These are phyloP conservation scores for Meriones unguiculatus DNA, from an alignment of 2,113 vertebrate species.

Conservation along the genomic window DNA sequence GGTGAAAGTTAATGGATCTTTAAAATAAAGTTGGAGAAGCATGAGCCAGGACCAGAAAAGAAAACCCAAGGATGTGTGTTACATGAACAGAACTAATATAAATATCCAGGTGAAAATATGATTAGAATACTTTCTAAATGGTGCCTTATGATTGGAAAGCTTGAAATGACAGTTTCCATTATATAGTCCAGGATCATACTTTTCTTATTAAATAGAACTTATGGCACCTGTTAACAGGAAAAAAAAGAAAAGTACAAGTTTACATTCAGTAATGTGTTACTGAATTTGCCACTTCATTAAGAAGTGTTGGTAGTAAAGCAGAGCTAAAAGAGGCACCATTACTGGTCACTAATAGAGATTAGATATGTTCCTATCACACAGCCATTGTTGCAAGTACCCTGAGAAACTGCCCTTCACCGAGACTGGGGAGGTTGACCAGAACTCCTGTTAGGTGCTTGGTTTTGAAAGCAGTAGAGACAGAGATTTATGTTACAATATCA, in stretches of 20 bases:
- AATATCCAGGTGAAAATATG: background rate
- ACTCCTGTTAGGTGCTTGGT: background rate
- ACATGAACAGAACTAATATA: background rate
- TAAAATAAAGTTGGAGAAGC: background rate
- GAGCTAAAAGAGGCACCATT: background rate
- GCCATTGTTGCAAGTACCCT: background rate
- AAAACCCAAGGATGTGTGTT: background rate
- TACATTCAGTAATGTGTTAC: background rate
- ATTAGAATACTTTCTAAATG: background rate
- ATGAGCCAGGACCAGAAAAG: background rate
- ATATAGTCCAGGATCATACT: background rate
- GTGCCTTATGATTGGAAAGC: background rate
- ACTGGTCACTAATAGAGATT: background rate
- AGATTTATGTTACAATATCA: background rate
- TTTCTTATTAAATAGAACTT: background rate
- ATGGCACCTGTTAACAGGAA: background rate
- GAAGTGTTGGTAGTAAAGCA: background rate
- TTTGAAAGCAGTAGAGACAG: background rate
- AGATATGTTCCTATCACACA: background rate
- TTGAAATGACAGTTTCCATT: background rate
- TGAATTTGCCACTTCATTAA: background rate
- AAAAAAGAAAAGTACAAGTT: background rate
- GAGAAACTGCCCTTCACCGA: background rate
- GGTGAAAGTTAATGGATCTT: too few relatives aligned
- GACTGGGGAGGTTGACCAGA: background rate